Base-by-base conservation (phyloP, 2,797 vertebrate species). In the Parauchenoglanis ngamensis region DNA sequence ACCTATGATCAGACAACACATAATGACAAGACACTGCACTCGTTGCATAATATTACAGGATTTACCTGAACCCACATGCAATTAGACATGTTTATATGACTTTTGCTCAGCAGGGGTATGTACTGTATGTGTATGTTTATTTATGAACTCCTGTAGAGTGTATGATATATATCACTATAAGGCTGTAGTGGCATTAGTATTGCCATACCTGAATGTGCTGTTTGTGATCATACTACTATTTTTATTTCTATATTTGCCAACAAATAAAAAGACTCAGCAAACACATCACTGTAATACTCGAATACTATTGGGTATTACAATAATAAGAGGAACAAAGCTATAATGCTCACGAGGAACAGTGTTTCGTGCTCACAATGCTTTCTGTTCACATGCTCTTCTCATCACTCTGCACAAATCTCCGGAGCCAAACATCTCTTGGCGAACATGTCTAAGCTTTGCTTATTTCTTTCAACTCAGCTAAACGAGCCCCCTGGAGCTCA, bases 361-460 rank as follows among this genome's bases (percentile, higher is more conserved):
- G 84, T 76, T 82, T 75, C 0, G 35, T 49, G 21, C 79, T 59
- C 63, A 17, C 61, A 67, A 31, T 67, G 15, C 75, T 84, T 61
- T 21, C 25, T 3, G 13, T 85, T 84, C 84, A 86, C 90, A 90
- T 91, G 88, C 73, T 91, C 88, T 89, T 90, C 89, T 87, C 91
- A 90, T 91, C 85, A 90, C 63, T 67, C 89, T 52, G 76, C 68
- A 88, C 11, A 46, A 86, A 86, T 90, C 88, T 89, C 91, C 11
- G 63, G 88, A 87, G 89, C 84, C 90, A 89, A 78, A 89, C 87
- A 89, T 86, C 78, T 83, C 84, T 90, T 44, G 21, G 54, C 84
- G 84, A 84, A 85, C 52, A 12, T 83, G 72, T 75, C 82, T 86
- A 83, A 89, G 87, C 80, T 87, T 81, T 79, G 84, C 87, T 87